phyloP scores from a whole-genome alignment of 2,888 invertebrate genomes.

The Agrotis ipsilon region DNA sequence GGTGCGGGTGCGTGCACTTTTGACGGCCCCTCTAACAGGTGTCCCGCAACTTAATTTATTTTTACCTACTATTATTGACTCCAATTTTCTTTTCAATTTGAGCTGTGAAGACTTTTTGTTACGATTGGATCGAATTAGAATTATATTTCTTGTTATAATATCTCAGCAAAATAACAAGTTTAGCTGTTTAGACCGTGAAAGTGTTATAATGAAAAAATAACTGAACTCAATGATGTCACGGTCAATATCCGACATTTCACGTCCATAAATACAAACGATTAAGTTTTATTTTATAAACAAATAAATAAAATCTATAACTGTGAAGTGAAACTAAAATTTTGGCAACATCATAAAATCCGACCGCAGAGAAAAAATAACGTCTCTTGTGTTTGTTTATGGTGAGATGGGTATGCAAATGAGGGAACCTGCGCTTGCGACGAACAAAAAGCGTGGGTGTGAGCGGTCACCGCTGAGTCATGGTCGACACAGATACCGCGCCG shows the following conservation, averaged over 20 bases:
- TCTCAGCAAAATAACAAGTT: conserved; percentile 11
- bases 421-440: conserved; percentile 67
- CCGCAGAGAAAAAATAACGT: conserved; percentile 60
- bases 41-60: conserved; percentile 69
- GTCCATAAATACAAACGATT: conserved; percentile 8
- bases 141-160: conserved; percentile 23
- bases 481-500: conserved; percentile 73
- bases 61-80: conserved; percentile 50
- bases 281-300: conserved; percentile 20
- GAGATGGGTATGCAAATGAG: conserved; percentile 75
- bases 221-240: conserved; percentile 44
- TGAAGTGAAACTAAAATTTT: conserved; percentile 61
- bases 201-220: conserved; percentile 26
- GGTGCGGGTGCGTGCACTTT: conserved; percentile 79
- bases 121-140: conserved; percentile 6
- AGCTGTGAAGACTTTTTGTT: conserved; percentile 31
- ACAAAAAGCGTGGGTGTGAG: conserved; percentile 76
- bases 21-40: conserved; percentile 79
- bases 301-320: conserved; percentile 60
- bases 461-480: conserved; percentile 78
- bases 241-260: conserved; percentile 9
- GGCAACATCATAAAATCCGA: conserved; percentile 59
- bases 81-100: conserved; percentile 30
- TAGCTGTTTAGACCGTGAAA: conserved; percentile 13
- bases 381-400: conserved; percentile 68